Base-by-base conservation (phyloP, 2,797 vertebrate genomes). In the Sebastes kiyomatsui region DNA sequence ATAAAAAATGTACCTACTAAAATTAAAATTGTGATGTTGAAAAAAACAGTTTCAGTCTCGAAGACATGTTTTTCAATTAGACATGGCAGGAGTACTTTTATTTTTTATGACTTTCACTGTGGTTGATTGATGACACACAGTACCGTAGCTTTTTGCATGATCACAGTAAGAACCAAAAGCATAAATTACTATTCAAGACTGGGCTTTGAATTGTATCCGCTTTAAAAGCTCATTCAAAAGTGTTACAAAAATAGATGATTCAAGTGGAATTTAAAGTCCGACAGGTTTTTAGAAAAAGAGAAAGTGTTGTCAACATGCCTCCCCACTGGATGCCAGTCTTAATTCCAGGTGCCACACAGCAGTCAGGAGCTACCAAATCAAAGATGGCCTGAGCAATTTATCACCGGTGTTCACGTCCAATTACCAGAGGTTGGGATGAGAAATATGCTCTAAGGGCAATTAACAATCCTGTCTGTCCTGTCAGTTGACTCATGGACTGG, bases 401-500 rank as follows among this genome's bases (percentile, higher is more conserved):
- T 94, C 92, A 93, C 88, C 75, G 28, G 79, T 73, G 80, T 83
- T 93, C 81, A 88, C 75, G 88, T 92, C 90, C 87, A 93, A 93
- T 93, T 91, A 93, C 82, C 78, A 80, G 84, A 70, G 69, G 85
- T 65, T 78, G 83, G 87, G 88, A 92, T 90, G 90, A 91, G 84
- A 85, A 90, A 90, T 92, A 77, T 79, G 88, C 84, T 90, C 84
- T 82, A 60, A 86, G 87, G 87, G 83, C 90, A 92, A 91, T 92
- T 93, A 93, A 86, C 82, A 87, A 84, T 69, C 84, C 84, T 72
- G 89, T 83, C 90, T 67, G 80, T 80, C 60, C 72, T 83, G 93
- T 87, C 85, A 80, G 75, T 27, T 84, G 87, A 89, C 83, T 92
- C 87, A 75, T 71, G 79, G 79, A 66, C 83, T 84, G 14, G 35